phyloP scores from a whole-genome alignment of 2,113 vertebrate genomes.

The Oreochromis aureus region DNA sequence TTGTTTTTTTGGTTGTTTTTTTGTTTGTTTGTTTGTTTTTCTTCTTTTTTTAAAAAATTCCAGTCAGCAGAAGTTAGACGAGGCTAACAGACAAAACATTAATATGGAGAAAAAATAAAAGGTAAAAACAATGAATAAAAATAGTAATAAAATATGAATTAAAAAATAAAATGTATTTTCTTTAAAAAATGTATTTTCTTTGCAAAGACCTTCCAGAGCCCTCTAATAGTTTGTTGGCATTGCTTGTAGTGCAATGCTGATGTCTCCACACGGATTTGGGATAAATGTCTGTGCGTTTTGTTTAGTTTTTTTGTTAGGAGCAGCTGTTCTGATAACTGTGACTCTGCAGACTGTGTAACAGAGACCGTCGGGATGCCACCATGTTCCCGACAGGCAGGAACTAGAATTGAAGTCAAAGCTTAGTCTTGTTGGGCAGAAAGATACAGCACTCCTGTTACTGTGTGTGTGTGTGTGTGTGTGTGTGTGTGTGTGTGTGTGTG shows the following conservation, averaged over 20 bases:
- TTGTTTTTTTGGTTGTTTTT: too few relatives aligned
- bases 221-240: not conserved
- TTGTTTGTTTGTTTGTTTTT: too few relatives aligned
- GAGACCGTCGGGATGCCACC: not conserved
- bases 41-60: too few relatives aligned
- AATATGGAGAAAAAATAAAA: too few relatives aligned
- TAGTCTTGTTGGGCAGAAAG: not conserved
- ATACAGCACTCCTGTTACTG: not conserved
- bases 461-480: not conserved
- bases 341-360: not conserved
- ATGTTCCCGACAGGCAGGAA: not conserved
- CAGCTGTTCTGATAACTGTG: not conserved
- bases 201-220: not conserved
- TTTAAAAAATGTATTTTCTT: not conserved
- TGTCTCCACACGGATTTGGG: not conserved
- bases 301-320: not conserved
- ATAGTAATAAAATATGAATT: too few relatives aligned
- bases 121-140: too few relatives aligned
- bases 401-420: not conserved
- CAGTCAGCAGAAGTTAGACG: too few relatives aligned
- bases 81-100: too few relatives aligned
- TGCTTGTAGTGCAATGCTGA: not conserved
- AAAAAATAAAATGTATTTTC: not conserved
- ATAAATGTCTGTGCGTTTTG: not conserved
- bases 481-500: not conserved